A percentile compares a stretch with the other conserved stretches of the same genome.
These are phyloP conservation scores for Notothenia coriiceps DNA, from an alignment of 2,113 vertebrate genomes.

Conservation along the genomic window DNA sequence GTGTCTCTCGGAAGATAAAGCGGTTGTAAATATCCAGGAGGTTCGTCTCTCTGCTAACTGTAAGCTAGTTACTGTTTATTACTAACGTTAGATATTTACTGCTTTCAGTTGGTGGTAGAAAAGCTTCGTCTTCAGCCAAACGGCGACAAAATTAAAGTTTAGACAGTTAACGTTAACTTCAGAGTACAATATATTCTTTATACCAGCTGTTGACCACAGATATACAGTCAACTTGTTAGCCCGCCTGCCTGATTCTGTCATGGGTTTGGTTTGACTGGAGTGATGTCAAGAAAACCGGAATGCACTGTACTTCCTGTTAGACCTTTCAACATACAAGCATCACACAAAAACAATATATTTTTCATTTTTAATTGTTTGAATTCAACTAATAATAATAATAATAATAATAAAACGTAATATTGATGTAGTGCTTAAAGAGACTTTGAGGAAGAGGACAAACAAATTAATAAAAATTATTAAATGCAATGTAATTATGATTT, in stretches of 20 bases:
- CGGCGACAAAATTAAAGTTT: neutral
- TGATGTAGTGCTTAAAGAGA: too few species aligned
- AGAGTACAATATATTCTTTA: neutral
- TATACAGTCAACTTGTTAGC: slow-evolving; percentile 15
- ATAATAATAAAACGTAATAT: too few species aligned
- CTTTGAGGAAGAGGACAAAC: too few species aligned
- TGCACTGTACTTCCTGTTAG: neutral
- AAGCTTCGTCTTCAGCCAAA: neutral
- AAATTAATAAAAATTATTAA: too few species aligned
- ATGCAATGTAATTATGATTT: too few species aligned
- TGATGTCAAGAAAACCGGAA: accelerated
- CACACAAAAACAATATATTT: too few species aligned
- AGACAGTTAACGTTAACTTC: neutral
- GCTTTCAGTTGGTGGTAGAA: neutral
- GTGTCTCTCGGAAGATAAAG: slow-evolving; percentile 4
- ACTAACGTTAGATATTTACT: neutral
- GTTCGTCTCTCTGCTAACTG: slow-evolving; percentile 52
- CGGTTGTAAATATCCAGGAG: neutral
- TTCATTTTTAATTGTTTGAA: neutral
- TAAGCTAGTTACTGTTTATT: slow-evolving; percentile 53
- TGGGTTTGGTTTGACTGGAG: neutral
- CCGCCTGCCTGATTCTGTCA: slow-evolving; percentile 13
- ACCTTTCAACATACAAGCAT: slow-evolving; percentile 42
- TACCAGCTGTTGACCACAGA: neutral
- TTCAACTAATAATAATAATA: too few species aligned